Evolutionary conservation across 2,113 vertebrate species (phyloP), one percentile per base, ranked within the genome.

Genomic region (Ailurus styani): DNA sequence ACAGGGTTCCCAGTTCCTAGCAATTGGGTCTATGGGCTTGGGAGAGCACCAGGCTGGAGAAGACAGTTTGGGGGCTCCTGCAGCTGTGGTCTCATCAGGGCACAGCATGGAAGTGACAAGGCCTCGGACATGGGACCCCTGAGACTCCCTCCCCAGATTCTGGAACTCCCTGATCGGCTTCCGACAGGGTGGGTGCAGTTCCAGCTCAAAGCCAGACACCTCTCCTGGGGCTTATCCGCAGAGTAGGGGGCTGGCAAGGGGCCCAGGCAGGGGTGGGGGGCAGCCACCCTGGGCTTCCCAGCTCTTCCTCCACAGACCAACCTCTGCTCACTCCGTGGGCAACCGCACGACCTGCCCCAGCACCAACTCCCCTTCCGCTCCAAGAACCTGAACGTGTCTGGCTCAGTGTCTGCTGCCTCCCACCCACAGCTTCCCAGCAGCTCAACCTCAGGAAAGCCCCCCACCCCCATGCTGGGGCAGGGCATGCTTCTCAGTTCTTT

Each of bases 401-500:
- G 75, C 25, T 94, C 1, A 0, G 27, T 17, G 68, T 47, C 87
- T 94, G 34, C 21, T 66, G 66, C 83, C 92, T 89, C 34, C 86
- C 90, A 73, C 92, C 87, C 86, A 79, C 79, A 97, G 84, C 79
- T 95, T 91, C 92, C 91, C 77, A 85, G 93, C 34, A 93, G 75
- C 77, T 57, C 11, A 45, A 34, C 60, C n/a, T 0, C 0, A 92
- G 96, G 89, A 87, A 91, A 40, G 17, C 68, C 62, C 70, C 79
- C n/a, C 27, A 11, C 55, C 57, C 8, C 60, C 42, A 23, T 1
- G 7, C 60, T 50, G 29, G n/a, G 37, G 27, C 42, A 45, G 50
- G 64, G 87, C 6, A 64, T 29, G 40, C 78, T 1, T 12, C 77
- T 55, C 50, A 4, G 87, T 10, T 45, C 42, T 37, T 29, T 78